phyloP scores from a whole-genome alignment of 2,113 vertebrate species.

The Myrmecobius fasciatus region DNA sequence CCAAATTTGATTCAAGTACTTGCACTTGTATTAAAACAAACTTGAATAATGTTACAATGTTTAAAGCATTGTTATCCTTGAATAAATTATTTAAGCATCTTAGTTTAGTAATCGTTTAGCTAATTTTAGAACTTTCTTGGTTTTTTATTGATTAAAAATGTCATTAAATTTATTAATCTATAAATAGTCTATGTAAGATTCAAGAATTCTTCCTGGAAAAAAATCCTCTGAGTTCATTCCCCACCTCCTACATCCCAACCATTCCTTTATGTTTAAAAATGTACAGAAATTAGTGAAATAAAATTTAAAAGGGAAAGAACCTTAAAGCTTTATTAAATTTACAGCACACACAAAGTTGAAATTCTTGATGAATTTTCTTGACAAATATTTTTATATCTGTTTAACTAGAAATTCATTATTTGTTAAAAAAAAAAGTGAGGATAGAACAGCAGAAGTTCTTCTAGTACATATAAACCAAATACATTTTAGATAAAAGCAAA shows the following conservation, averaged over 20 bases:
- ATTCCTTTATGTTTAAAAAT: constrained; percentile 66
- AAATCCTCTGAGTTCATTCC: constrained; percentile 63
- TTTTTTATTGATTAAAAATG: constrained; percentile 76
- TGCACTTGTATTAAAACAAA: constrained; percentile 48
- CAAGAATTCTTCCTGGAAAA: constrained; percentile 68
- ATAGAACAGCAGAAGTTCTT: not conserved
- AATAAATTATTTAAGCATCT: constrained; percentile 64
- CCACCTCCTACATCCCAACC: not conserved
- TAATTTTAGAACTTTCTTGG: constrained; percentile 69
- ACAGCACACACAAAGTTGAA: constrained; percentile 51
- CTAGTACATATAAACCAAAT: not conserved
- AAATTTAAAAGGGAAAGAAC: constrained; percentile 70
- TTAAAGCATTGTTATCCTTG: constrained; percentile 58
- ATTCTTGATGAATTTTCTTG: constrained; percentile 19
- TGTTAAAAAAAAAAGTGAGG: not conserved
- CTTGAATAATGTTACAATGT: constrained; percentile 48
- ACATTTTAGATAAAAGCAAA: not conserved
- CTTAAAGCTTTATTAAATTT: constrained; percentile 68
- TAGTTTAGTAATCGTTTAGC: constrained; percentile 63
- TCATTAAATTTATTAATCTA: constrained; percentile 70
- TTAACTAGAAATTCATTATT: constrained; percentile 15
- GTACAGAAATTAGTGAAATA: constrained; percentile 61
- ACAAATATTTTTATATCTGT: constrained; percentile 56
- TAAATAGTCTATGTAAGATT: constrained; percentile 63
- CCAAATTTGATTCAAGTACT: constrained; percentile 48